phyloP scores from a whole-genome alignment of 2,888 invertebrate genomes.

The Anaspis maculata region DNA sequence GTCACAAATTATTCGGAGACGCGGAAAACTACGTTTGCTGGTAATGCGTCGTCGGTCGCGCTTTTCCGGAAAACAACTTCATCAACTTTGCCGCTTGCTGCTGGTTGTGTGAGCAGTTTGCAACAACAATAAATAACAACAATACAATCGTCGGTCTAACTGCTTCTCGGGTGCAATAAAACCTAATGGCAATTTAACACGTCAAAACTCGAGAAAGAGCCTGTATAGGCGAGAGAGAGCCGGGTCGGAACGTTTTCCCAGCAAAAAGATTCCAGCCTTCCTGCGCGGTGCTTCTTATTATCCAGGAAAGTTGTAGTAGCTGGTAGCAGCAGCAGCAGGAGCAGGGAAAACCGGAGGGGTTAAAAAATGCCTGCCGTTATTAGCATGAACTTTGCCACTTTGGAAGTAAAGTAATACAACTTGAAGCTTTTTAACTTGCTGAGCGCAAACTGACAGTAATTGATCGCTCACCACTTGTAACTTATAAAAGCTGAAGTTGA shows the following conservation, averaged over 20 bases:
- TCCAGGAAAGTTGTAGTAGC: too few relatives aligned
- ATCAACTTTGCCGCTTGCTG: too few relatives aligned
- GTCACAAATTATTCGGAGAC: too few relatives aligned
- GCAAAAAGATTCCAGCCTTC: too few relatives aligned
- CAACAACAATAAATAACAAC: too few relatives aligned
- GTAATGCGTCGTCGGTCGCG: too few relatives aligned
- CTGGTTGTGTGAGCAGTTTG: too few relatives aligned
- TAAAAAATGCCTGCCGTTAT: constrained; percentile 26
- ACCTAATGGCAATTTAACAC: constrained; percentile 13
- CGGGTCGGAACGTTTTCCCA: background rate
- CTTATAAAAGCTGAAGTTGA: constrained; percentile 27
- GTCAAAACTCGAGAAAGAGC: constrained; percentile 8
- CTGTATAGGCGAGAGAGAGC: constrained; percentile 3
- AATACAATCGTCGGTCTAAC: constrained; percentile 11
- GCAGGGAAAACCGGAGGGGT: constrained; percentile 3
- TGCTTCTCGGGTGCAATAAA: constrained; percentile 11
- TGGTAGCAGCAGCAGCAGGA: too few relatives aligned
- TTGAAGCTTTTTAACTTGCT: constrained; percentile 30
- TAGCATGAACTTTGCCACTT: constrained; percentile 33
- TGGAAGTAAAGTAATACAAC: constrained; percentile 30
- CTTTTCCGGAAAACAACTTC: too few relatives aligned
- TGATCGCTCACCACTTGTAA: constrained; percentile 31
- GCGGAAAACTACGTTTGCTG: too few relatives aligned
- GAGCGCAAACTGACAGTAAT: constrained; percentile 31
- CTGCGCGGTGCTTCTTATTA: too few relatives aligned